Base-by-base conservation (phyloP, 2,888 invertebrate species). In the Octonoba sinensis region DNA sequence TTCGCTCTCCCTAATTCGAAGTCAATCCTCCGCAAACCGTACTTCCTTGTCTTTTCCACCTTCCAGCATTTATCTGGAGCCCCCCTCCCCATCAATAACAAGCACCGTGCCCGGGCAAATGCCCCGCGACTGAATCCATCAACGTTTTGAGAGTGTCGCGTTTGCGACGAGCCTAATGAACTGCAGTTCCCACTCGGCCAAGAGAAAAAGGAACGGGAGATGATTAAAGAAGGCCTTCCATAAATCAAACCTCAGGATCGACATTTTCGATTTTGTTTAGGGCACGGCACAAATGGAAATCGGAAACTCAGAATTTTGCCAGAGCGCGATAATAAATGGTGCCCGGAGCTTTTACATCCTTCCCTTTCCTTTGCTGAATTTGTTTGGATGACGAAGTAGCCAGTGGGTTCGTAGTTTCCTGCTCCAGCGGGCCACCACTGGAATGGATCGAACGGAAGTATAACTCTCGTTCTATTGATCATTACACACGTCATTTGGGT, bases 251-350 rank as follows among this genome's bases (percentile, higher is more conserved):
- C 62, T 13, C 44, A n/a, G 51, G 51, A 75, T 75, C 74, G 74
- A 75, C 74, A 75, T 65, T 66, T 75, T 75, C 74, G 66, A 75
- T 75, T 75, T 57, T 71, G 70, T 71, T 71, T 71, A 20, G 59
- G 36, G 36, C 47, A 27, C 59, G 44, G 57, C 65, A 65, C 49
- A 65, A 65, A 65, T 59, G 47, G 74, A 75, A 75, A 66, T 66
- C 46, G 66, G 49, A 59, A 57, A 59, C 74, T 49, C 6, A 15
- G 36, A 44, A 73, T 65, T 56, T 73, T 44, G 54, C 16, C 6
- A 36, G 36, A 2, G 56, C 66, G 27, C 18, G 12, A 16, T 65
- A 56, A 73, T 73, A 73, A 73, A 73, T 73, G 65, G 64, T 6
- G 44, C 44, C 18, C 18, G 44, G 16, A n/a, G 62, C 18, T 62